Evolutionary conservation across 2,113 vertebrate species (phyloP), one percentile per base, ranked within the genome.

Genomic region (Xiphophorus couchianus): DNA sequence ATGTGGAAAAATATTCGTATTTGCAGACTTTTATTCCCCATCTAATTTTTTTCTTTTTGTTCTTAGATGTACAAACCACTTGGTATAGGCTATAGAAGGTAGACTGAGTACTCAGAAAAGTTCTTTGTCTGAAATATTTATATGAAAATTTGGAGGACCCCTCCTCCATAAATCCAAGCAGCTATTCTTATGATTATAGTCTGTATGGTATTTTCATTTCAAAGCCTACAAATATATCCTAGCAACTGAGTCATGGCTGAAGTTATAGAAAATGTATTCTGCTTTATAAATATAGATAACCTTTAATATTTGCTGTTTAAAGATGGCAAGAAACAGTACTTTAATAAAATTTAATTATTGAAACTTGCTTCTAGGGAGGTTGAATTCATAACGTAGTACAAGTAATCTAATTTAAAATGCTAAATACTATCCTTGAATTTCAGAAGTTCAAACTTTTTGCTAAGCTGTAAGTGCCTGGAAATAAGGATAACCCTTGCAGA

Each of bases 231-330:
- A 15, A 66, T n/a, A 65, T 62, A 77, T 73, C 35, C n/a, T 67
- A 70, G 68, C 61, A 81, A n/a, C 44, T 35, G 54, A 35, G 64
- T 1, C n/a, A 3, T 70, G 22, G n/a, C 76, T 33, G 13, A 69
- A 19, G 28, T 12, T 37, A 22, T 75, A 69, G 71, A 66, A 81
- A 69, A 66, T 66, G 27, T 31, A 74, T 71, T 62, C 27, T n/a
- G 37, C 35, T 27, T 48, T 14, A 12, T 64, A 71, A 72, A 54
- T 68, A 51, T 8, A n/a, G 14, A 72, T 37, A 35, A 58, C n/a
- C 67, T 65, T 71, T 54, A 60, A 63, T 65, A 19, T 61, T 61
- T 61, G 25, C 51, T 75, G 54, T 62, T 29, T 11, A 29, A 51
- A 60, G 14, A 61, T 71, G n/a, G 58, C 5, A 73, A 48, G 31